These are phyloP conservation scores for Antheraea mylitta DNA, from an alignment of 1,140 invertebrate species.

Conservation along the genomic window DNA sequence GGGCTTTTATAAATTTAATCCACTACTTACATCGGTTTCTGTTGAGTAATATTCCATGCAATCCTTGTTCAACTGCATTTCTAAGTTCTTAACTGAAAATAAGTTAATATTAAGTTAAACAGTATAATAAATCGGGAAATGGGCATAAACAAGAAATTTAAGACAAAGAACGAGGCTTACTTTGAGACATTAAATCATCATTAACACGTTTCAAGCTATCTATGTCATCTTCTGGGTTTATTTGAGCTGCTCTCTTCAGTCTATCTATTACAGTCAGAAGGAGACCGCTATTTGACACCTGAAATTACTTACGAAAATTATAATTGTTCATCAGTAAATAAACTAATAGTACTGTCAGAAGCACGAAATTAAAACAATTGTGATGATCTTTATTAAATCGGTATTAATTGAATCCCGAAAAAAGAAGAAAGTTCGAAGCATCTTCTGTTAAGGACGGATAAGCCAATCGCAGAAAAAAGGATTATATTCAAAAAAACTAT, in stretches of 20 bases:
- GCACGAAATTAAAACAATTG: too few species aligned
- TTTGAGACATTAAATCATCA: slow-evolving; percentile 31
- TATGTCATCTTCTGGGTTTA: slow-evolving; percentile 23
- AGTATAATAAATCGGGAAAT: background rate
- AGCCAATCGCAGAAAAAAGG: too few species aligned
- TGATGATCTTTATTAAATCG: too few species aligned
- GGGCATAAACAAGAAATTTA: background rate
- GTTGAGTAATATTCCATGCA: background rate
- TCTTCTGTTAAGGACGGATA: too few species aligned
- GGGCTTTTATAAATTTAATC: too few species aligned
- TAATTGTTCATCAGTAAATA: too few species aligned
- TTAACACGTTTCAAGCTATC: slow-evolving; percentile 27
- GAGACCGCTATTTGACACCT: slow-evolving; percentile 33
- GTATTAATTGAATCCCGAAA: too few species aligned
- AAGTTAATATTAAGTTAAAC: background rate
- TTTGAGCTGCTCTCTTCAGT: slow-evolving; percentile 21
- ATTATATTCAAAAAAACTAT: too few species aligned
- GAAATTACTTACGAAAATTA: slow-evolving; percentile 2
- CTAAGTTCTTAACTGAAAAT: slow-evolving; percentile 1
- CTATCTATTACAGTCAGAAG: slow-evolving; percentile 28
- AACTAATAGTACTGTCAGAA: too few species aligned
- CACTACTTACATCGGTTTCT: background rate
- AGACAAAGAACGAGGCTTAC: slow-evolving; percentile 19
- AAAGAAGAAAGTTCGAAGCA: too few species aligned
- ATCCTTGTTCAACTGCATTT: background rate